phyloP scores from a whole-genome alignment of 2,797 vertebrate genomes.

The Monodelphis domestica region DNA sequence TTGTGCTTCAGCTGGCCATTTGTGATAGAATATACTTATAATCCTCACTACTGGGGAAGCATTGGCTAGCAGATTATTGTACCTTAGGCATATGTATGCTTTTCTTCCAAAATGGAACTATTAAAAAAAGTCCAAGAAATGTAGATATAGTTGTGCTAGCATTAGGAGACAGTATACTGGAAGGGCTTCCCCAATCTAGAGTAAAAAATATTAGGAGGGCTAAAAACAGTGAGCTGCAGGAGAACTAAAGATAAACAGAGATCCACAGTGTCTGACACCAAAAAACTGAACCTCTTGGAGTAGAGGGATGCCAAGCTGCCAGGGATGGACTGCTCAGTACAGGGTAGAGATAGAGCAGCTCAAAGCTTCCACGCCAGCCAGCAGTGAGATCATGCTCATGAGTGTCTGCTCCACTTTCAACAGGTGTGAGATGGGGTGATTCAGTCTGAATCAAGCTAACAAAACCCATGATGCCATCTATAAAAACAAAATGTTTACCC shows the following conservation, averaged over 20 bases:
- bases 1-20: neutral
- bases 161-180: neutral
- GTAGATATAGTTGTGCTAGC: neutral
- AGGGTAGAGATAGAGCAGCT: too few species aligned
- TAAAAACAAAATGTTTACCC: neutral
- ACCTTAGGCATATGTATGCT: neutral
- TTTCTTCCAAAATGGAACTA: neutral
- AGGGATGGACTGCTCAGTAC: too few species aligned
- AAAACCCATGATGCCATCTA: neutral
- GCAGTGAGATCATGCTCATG: neutral
- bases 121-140: neutral
- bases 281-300: too few species aligned
- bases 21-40: neutral
- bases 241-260: too few species aligned
- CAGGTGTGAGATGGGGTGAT: neutral
- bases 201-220: neutral
- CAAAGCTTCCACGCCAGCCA: too few species aligned
- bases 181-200: neutral
- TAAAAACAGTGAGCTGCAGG: too few species aligned
- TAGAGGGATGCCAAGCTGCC: neutral
- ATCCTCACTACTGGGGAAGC: neutral
- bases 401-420: neutral
- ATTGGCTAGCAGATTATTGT: slow-evolving; percentile 4
- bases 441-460: neutral
- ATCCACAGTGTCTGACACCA: neutral